phyloP scores from a whole-genome alignment of 2,113 vertebrate genomes.

The Larimichthys polyactis region DNA sequence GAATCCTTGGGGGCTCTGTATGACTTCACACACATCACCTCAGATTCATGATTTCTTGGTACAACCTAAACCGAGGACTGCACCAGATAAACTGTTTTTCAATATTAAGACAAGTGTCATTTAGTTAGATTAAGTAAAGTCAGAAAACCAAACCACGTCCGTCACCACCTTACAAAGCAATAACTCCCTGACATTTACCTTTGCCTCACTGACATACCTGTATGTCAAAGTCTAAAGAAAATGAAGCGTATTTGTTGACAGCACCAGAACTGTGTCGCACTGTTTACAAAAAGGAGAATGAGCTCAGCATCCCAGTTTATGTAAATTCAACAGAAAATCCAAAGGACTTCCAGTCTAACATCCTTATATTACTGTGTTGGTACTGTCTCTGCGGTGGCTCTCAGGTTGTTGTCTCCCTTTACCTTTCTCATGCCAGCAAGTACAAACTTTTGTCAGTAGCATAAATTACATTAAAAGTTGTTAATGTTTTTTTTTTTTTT shows the following conservation, averaged over 20 bases:
- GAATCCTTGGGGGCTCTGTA: background rate
- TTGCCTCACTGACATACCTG: background rate
- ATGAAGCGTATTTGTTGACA: background rate
- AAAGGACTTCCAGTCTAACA: background rate
- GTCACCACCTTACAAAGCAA: background rate
- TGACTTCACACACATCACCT: background rate
- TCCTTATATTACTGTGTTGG: background rate
- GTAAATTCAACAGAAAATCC: conserved; percentile 8
- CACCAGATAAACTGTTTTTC: background rate
- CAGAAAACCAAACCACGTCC: background rate
- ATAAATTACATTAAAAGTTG: conserved; percentile 7
- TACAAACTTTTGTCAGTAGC: conserved; percentile 8
- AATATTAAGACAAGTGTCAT: background rate
- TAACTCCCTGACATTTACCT: background rate
- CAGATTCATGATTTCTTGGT: background rate
- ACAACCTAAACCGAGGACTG: background rate
- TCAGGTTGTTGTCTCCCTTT: background rate
- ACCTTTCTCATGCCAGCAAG: conserved; percentile 3
- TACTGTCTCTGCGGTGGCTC: background rate
- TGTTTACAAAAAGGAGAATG: background rate
- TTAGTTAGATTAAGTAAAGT: conserved; percentile 1
- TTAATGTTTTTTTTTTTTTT: background rate
- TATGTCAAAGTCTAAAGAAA: background rate
- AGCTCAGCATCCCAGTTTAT: background rate
- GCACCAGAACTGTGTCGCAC: background rate